Evolutionary conservation across 2,113 vertebrate genomes (phyloP).

Genomic region (Etia nguti): DNA sequence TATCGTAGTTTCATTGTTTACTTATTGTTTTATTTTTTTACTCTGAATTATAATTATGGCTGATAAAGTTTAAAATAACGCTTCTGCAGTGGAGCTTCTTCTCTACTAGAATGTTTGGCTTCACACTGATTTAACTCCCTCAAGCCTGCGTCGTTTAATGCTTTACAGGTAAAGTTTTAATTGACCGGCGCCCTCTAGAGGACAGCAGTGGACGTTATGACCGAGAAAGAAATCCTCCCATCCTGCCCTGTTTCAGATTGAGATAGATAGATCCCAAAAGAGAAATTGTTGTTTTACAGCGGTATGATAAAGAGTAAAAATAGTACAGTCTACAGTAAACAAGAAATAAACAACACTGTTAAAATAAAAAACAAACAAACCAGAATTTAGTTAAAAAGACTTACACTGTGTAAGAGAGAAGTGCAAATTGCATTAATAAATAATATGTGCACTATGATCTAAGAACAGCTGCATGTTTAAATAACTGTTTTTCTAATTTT

Average conservation of each 20-base stretch:
- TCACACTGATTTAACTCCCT: neutral
- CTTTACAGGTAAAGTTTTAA: neutral
- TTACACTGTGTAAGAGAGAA: neutral
- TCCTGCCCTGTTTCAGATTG: neutral
- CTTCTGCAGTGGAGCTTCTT: neutral
- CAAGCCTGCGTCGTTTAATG: neutral
- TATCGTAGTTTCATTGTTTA: neutral
- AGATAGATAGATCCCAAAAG: neutral
- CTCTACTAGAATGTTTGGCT: neutral
- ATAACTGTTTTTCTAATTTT: neutral
- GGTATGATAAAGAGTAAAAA: too few relatives aligned
- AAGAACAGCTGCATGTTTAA: neutral
- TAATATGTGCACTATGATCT: neutral
- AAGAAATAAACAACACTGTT: too few relatives aligned
- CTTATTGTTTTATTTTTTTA: neutral
- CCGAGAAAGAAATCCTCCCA: neutral
- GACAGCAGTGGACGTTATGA: neutral
- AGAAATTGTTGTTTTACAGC: neutral
- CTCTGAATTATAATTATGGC: neutral
- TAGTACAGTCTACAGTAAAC: too few relatives aligned
- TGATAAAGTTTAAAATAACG: neutral
- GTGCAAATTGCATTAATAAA: neutral
- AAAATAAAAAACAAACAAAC: neutral
- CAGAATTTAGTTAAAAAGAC: neutral
- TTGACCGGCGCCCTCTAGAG: constrained; percentile 30